Conservation (phyloP, 2,113 vertebrate species). For the Ceyx cyanopectus region DNA sequence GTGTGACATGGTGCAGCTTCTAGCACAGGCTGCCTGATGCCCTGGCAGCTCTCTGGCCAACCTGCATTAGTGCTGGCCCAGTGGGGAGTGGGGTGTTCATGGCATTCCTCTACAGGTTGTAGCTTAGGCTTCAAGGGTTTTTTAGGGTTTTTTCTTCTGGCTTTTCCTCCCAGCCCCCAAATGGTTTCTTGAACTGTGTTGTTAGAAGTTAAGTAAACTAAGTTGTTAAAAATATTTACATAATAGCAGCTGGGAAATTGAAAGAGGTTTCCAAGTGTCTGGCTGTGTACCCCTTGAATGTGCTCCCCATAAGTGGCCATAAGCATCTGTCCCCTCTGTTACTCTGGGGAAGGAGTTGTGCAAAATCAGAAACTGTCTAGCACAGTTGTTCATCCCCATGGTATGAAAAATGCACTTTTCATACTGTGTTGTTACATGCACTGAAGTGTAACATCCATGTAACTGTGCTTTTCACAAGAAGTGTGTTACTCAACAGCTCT, state of each 20-base stretch:
- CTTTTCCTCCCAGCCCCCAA: neutral
- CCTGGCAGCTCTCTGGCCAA: neutral
- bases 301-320: neutral
- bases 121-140: neutral
- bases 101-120: neutral
- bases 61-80: neutral
- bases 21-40: accelerated
- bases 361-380: neutral
- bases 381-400: neutral
- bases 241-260: neutral
- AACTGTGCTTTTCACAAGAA: neutral
- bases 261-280: neutral
- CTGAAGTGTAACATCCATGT: neutral
- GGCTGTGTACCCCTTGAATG: neutral
- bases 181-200: neutral
- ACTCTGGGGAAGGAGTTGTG: neutral
- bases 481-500: neutral
- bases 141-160: neutral
- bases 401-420: neutral
- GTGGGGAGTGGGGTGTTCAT: neutral
- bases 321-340: neutral
- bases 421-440: neutral
- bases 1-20: accelerated
- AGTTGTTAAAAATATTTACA: no score
- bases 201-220: no score